Base-by-base conservation (phyloP, 1,140 invertebrate genomes). In the Hypothenemus hampei region DNA sequence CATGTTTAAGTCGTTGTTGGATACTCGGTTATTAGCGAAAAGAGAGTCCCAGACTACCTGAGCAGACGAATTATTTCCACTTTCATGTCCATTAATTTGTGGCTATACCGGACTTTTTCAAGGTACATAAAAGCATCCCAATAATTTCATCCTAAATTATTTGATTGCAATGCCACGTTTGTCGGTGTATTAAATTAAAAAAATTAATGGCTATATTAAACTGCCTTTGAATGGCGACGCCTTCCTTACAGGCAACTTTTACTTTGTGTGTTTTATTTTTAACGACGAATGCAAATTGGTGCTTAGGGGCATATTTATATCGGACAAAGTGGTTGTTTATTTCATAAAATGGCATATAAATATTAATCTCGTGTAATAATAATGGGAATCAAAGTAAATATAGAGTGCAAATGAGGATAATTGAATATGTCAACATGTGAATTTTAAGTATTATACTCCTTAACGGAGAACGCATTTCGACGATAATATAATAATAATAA, bases 201-300 rank as follows among this genome's bases (percentile, higher is more conserved):
- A 49, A 49, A 49, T 39, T 39, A 49, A 49, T 49, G 47, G 47
- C 47, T 49, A 23, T 49, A 49, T 49, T 49, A 49, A 49, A 49
- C 47, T 26, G 47, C 21, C n/a, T 39, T 49, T 49, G 35, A 49
- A 49, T 49, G 47, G 36, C 47, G 18, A 39, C 23, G 20, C 33
- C 35, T 49, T 49, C 36, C 36, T n/a, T 49, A 49, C 22, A 40
- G 47, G 40, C 47, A 24, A 23, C 47, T 40, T 20, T 49, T 39
- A 39, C 35, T 37, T 39, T 49, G 47, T 47, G 45, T 13, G 47
- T 23, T 36, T 49, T 49, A 39, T 49, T 49, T 49, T 49, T 49
- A 20, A 24, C 47, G 21, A 39, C 35, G 47, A 49, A 49, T 49
- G 47, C 47, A 49, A 49, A 49, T 49, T 39, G 47, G 35, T 49